Percentiles rank a stretch among this genome's conserved stretches.
Evolutionary conservation across 2,797 vertebrate genomes (phyloP).

Genomic region (Xiphorhynchus erythropygius): DNA sequence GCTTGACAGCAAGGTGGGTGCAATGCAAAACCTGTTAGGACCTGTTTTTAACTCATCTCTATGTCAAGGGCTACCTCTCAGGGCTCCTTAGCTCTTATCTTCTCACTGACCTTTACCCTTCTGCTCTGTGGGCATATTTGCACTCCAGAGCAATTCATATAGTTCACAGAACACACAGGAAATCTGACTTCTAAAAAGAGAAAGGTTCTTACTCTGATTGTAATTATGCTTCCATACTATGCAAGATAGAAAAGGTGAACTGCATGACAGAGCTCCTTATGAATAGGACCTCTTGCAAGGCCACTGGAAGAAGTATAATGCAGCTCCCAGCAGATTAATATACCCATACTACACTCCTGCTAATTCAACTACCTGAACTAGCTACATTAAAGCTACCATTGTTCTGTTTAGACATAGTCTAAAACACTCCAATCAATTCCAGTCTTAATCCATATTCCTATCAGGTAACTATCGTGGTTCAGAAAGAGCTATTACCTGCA

Average conservation of each 20-base stretch:
- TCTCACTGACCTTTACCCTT: background rate
- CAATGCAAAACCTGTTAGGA: background rate
- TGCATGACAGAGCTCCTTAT: background rate
- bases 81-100: background rate
- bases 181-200: background rate
- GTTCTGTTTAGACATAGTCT: background rate
- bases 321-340: background rate
- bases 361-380: background rate
- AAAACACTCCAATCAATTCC: background rate
- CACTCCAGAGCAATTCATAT: background rate
- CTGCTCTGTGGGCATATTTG: background rate
- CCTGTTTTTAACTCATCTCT: background rate
- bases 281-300: background rate
- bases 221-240: background rate
- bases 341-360: background rate
- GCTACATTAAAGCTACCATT: background rate
- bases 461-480: background rate
- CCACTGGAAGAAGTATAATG: background rate
- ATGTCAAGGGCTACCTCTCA: background rate
- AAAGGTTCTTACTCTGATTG: background rate
- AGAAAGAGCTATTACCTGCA: slow-evolving; percentile 18
- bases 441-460: background rate
- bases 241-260: background rate
- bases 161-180: background rate
- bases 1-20: background rate